Base-by-base conservation (phyloP, 1,140 invertebrate genomes). In the Drosophila persimilis region DNA sequence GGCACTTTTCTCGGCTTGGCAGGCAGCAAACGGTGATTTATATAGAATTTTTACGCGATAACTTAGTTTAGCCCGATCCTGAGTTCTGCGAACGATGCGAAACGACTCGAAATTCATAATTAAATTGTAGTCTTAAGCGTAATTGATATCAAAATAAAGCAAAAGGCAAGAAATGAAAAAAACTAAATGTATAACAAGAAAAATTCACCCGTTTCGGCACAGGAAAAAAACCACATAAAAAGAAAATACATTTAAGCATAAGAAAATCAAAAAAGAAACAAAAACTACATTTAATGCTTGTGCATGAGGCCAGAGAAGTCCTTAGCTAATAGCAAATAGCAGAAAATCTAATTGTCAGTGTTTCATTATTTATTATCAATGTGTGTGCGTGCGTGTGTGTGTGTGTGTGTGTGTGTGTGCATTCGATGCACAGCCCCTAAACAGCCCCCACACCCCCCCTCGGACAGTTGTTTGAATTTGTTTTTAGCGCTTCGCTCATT, bases 331-430 rank as follows among this genome's bases (percentile, higher is more conserved):
- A 77, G 73, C 65, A 77, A 77, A 77, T 77, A 86, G 73, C 62
- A 77, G 77, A 75, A 77, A 88, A 83, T 88, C 78, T 88, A 83
- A 83, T 88, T 88, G 73, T 86, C 77, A 80, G 81, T 85, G 81
- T 80, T 85, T 80, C 66, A 83, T 83, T 83, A 81, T 72, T 39
- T 69, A 83, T 75, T 80, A 80, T 81, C 71, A 67, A 85, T 85
- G 72, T 85, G 72, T 80, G 66, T 80, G 62, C 72, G 84, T 76
- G 79, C 53, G 48, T 0, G 4, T 26, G 5, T 75, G 60, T 75
- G 20, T 20, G 20, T 20, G 20, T 20, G 20, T 20, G 20, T 20
- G 20, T 2, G 20, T 20, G 20, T 17, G 17, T 17, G 17, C 17
- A 17, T 17, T 17, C 17, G 17, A 17, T 17, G 17, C 17, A 17